These are phyloP conservation scores for Pollenia griseotomentosa DNA, from an alignment of 2,888 invertebrate species.

Conservation along the genomic window DNA sequence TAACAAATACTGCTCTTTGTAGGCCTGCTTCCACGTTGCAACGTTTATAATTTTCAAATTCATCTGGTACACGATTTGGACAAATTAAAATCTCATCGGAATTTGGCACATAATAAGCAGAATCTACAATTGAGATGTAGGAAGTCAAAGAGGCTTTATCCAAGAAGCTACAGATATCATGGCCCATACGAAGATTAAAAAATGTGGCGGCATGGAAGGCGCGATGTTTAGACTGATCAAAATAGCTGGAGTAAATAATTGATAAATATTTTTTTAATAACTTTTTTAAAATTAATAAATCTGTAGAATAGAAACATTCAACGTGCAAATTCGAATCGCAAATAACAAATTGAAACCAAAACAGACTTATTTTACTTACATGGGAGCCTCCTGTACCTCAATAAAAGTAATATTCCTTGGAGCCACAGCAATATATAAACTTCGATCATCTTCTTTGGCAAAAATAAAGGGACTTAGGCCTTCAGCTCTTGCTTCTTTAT, in stretches of 20 bases:
- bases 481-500: constrained; percentile 63
- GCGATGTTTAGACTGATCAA: constrained; percentile 66
- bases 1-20: constrained; percentile 72
- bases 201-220: constrained; percentile 74
- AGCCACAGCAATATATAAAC: constrained; percentile 74
- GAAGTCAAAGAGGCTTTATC: constrained; percentile 24
- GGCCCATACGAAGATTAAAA: constrained; percentile 74
- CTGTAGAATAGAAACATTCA: not conserved
- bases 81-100: constrained; percentile 74
- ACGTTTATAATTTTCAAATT: constrained; percentile 45
- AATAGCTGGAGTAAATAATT: constrained; percentile 52
- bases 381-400: constrained; percentile 66
- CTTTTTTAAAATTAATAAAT: not conserved
- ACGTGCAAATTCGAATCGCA: not conserved
- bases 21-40: constrained; percentile 74
- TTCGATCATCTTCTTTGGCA: constrained; percentile 67
- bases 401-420: constrained; percentile 69
- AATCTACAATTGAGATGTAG: constrained; percentile 71
- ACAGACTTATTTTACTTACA: constrained; percentile 64
- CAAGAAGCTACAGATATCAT: constrained; percentile 65
- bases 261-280: too few relatives aligned
- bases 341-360: not conserved
- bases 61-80: constrained; percentile 61
- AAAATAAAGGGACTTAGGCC: constrained; percentile 69
- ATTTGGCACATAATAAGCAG: constrained; percentile 67